Evolutionary conservation across 2,797 vertebrate species (phyloP).

Genomic region (Adelosebastes latens): DNA sequence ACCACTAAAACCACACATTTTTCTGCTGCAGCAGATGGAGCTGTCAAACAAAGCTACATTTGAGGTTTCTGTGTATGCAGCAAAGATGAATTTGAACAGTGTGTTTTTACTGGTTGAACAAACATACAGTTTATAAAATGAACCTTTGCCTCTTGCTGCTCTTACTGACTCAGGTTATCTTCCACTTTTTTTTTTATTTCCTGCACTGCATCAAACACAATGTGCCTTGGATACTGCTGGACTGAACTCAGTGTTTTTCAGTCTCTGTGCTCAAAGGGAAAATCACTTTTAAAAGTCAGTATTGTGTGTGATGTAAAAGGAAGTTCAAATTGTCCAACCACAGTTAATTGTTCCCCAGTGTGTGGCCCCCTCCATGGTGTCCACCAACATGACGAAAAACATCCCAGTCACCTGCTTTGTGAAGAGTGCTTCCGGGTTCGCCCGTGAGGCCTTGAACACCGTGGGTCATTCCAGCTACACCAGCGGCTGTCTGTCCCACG

Average conservation of each 20-base stretch:
- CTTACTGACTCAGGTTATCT: neutral
- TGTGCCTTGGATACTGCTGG: neutral
- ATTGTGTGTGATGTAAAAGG: neutral
- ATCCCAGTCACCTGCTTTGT: slow-evolving; percentile 40
- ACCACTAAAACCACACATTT: neutral
- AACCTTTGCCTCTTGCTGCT: neutral
- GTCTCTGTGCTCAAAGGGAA: neutral
- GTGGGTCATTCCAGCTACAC: slow-evolving; percentile 83
- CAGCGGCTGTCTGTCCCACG: slow-evolving; percentile 82
- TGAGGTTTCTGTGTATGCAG: neutral
- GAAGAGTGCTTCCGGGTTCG: slow-evolving; percentile 75
- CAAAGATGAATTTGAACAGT: neutral
- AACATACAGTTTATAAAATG: neutral
- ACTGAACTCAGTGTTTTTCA: neutral
- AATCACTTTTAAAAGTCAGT: neutral
- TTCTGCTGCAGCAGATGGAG: neutral
- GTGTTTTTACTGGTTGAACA: neutral
- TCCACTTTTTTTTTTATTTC: too few species aligned
- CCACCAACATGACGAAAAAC: slow-evolving; percentile 81
- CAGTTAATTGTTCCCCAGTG: slow-evolving; percentile 63
- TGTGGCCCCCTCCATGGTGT: slow-evolving; percentile 79
- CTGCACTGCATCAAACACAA: neutral
- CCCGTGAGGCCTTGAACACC: slow-evolving; percentile 82
- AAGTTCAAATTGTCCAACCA: neutral
- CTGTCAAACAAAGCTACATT: neutral